Conservation (phyloP, 2,888 invertebrate species). For the Cataglyphis rosenhaueri region DNA sequence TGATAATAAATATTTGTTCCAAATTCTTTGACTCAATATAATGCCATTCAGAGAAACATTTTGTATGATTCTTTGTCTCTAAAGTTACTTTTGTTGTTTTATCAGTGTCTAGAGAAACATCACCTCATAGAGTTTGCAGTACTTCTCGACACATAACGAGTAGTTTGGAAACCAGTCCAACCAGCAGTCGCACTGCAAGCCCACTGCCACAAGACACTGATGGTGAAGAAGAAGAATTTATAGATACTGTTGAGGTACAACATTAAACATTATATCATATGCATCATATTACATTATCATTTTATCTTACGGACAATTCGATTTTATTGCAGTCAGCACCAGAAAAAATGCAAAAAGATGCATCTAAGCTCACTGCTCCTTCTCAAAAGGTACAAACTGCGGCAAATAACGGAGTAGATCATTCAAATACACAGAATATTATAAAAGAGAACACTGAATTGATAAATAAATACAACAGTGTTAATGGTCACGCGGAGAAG, state of each 20-base stretch:
- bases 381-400: slow-evolving; percentile 70
- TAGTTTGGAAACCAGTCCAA: slow-evolving; percentile 85
- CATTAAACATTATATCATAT: slow-evolving; percentile 17
- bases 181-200: slow-evolving; percentile 84
- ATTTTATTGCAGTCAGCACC: slow-evolving; percentile 78
- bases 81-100: slow-evolving; percentile 27
- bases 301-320: background rate
- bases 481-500: slow-evolving; percentile 75
- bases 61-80: background rate
- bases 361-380: slow-evolving; percentile 72
- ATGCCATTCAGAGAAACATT: background rate
- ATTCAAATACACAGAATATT: slow-evolving; percentile 39
- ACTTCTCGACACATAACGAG: slow-evolving; percentile 84
- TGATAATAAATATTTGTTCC: background rate
- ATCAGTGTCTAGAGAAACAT: slow-evolving; percentile 90
- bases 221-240: slow-evolving; percentile 92
- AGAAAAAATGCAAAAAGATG: slow-evolving; percentile 79
- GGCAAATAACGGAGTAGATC: slow-evolving; percentile 61
- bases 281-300: background rate
- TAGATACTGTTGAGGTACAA: slow-evolving; percentile 92
- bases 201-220: slow-evolving; percentile 87
- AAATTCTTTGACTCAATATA: background rate
- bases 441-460: slow-evolving; percentile 71
- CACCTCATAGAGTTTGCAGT: slow-evolving; percentile 87
- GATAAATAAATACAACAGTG: slow-evolving; percentile 73